Base-by-base conservation (phyloP, 2,888 invertebrate genomes). In the Lasioglossum vierecki region DNA sequence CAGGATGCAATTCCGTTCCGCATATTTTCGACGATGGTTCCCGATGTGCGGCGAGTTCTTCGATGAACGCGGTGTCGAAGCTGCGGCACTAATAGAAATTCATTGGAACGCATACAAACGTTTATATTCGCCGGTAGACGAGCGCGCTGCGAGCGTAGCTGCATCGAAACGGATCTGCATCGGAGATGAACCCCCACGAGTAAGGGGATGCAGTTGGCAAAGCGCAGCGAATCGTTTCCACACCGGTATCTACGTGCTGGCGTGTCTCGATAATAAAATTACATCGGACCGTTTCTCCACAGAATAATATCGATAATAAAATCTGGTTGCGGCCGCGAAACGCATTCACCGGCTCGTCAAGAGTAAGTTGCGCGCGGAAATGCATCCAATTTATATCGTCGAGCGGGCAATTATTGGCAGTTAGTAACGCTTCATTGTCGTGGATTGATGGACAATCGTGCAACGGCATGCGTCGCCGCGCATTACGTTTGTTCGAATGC, bases 351-450 rank as follows among this genome's bases (percentile, higher is more conserved):
- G 75, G 68, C 68, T 82, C 72, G 70, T 86, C 80, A 57, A 63
- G 76, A 78, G 79, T 81, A 84, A 80, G 81, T 88, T 78, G 83
- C 78, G 71, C 79, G 73, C 86, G 90, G 90, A 86, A 90, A 88
- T 80, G 81, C 87, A 82, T 89, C 68, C 88, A 84, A 90, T 89
- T 90, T 89, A 83, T 85, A 83, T 89, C 83, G 88, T 81, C 63
- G 82, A 83, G 76, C 79, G 80, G 83, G 66, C 87, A 90, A 90
- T 90, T 90, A 90, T 83, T 80, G 86, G 79, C 86, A 78, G 87
- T 90, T 90, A 90, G 88, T 85, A 86, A 89, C 89, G 90, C 83
- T 88, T 78, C 88, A 88, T 89, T 85, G 90, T 87, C 83, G 80
- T 44, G 84, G 77, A 90, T 88, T 86, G 89, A 89, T 89, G 82